Conservation (phyloP, 2,113 vertebrate genomes). For the Bombycilla garrulus region DNA sequence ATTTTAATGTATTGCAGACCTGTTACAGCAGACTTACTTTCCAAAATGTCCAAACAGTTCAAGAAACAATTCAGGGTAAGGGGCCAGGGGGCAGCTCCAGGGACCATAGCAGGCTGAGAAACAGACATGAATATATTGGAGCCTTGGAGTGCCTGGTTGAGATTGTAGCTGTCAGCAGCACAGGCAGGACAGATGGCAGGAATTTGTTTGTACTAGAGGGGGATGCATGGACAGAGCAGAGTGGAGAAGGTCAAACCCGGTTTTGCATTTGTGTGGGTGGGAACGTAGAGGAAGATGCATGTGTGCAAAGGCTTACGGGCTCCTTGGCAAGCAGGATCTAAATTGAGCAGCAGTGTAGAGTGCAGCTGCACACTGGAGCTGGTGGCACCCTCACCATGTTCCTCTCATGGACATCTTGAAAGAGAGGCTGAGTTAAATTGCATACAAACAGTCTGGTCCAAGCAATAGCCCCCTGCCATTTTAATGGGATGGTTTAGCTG, state of each 20-base stretch:
- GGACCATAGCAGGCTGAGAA: not conserved
- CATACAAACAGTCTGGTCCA: not conserved
- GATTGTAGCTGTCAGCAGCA: not conserved
- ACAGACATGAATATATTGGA: not conserved
- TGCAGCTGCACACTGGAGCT: not conserved
- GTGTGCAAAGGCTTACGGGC: not conserved
- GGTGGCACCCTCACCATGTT: not conserved
- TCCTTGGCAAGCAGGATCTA: not conserved
- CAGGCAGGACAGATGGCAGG: not conserved
- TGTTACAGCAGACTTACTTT: not conserved
- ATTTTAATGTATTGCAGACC: not conserved
- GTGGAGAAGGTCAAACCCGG: not conserved
- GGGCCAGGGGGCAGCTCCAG: not conserved
- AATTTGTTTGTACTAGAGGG: not conserved
- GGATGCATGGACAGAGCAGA: not conserved
- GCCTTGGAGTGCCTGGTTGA: not conserved
- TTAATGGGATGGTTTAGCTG: not conserved
- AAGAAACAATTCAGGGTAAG: not conserved
- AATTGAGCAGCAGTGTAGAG: not conserved
- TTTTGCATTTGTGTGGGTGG: conserved; percentile 41
- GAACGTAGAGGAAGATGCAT: not conserved
- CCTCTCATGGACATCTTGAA: not conserved
- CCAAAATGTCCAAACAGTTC: not conserved
- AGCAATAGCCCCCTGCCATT: not conserved
- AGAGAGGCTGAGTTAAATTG: not conserved